Evolutionary conservation across 1,140 invertebrate genomes (phyloP), one percentile per base, ranked within the genome.

Genomic region (Drosophila albomicans): DNA sequence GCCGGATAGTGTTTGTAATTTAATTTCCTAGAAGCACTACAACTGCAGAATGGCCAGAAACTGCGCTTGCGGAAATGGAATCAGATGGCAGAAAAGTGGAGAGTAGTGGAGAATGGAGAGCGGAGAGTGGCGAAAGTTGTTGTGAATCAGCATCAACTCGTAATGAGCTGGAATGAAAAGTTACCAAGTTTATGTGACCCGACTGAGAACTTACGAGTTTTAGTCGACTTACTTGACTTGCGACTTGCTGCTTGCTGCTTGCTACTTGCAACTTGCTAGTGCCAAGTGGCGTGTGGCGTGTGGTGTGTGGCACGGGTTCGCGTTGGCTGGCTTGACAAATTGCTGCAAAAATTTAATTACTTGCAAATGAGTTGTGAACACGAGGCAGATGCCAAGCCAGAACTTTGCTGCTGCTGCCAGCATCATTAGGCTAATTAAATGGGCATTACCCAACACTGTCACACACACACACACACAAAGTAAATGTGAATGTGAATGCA

Each of bases 1-100:
- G 54, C 84, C 84, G 84, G 84, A 87, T 87, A 87, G 85, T 87
- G 84, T 70, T 74, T 46, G 65, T 67, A 88, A 80, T 88, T 82
- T 87, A 88, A 87, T 87, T 87, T 87, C 84, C 84, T 88, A 63
- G 63, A 61, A 45, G 49, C 67, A 51, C 64, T 72, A 49, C 65
- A 64, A 73, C 54, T 79, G 71, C 71, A 82, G 76, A 75, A 82
- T 68, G 66, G 69, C 61, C 54, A 62, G 76, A 76, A 84, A 67
- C 68, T 85, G 66, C 67, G 74, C 58, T 77, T 10, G 49, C 80
- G 82, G 82, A 86, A 87, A 86, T 86, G 76, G 70, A 86, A 87
- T 86, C 77, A 86, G 64, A 75, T 43, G 61, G 72, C 16, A 13
- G 2, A 45, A 15, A n/a, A 28, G n/a, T 1, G 16, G 11, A 8